Evolutionary conservation across 1,140 invertebrate species (phyloP).

Genomic region (Cylas formicarius): DNA sequence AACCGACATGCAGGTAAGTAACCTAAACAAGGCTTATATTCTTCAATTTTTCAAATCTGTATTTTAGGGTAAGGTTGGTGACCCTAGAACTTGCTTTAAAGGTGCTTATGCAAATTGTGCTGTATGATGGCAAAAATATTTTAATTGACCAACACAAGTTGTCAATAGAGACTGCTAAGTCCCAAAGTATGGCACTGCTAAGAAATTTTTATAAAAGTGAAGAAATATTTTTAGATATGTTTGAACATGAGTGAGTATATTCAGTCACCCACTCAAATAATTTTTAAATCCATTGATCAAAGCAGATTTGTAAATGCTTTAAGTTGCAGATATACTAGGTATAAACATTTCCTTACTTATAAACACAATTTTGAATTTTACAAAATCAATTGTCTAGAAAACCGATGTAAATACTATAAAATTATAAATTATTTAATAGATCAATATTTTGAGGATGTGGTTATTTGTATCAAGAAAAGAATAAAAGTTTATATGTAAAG

Average conservation of each 20-base stretch:
- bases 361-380: no score
- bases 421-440: no score
- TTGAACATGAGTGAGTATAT: constrained; percentile 85
- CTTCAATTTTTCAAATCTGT: constrained; percentile 2
- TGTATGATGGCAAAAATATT: constrained; percentile 46
- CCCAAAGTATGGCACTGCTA: constrained; percentile 78
- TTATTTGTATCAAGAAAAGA: no score
- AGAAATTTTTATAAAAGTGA: constrained; percentile 96
- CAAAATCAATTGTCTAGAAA: no score
- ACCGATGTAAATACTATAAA: no score
- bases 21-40: background rate
- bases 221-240: constrained; percentile 98
- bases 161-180: constrained; percentile 69
- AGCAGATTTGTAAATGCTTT: no score
- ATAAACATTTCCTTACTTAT: no score
- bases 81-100: constrained; percentile 84
- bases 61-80: constrained; percentile 70
- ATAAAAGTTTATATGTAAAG: no score
- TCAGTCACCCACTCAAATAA: background rate
- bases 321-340: no score
- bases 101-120: constrained; percentile 55
- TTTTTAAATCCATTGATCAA: no score
- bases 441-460: no score
- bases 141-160: constrained; percentile 59
- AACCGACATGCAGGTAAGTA: constrained; percentile 58